phyloP scores from a whole-genome alignment of 2,113 vertebrate species.

The Orcinus orca region DNA sequence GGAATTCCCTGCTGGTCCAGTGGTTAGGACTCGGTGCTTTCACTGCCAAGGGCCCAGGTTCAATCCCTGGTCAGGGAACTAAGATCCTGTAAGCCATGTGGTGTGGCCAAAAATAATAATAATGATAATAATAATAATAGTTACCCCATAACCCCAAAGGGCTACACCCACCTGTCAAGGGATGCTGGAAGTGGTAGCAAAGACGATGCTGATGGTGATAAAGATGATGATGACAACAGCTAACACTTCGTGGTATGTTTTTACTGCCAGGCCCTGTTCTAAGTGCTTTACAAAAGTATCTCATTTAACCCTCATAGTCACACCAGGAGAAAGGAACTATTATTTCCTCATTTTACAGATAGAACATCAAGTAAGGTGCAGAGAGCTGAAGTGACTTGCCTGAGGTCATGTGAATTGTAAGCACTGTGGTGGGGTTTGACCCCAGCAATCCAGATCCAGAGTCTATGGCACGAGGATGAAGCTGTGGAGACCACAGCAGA shows the following conservation, averaged over 20 bases:
- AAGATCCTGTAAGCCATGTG: neutral
- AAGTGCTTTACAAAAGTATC: neutral
- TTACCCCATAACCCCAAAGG: neutral
- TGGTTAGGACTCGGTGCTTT: neutral
- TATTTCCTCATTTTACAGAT: neutral
- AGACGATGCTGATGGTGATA: neutral
- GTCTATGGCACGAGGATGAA: neutral
- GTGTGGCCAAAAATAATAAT: neutral
- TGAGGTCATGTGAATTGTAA: neutral
- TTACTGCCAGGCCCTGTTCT: neutral
- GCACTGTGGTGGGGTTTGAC: neutral
- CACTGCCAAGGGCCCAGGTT: neutral
- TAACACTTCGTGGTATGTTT: rapidly evolving
- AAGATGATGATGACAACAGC: neutral
- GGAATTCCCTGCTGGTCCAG: neutral
- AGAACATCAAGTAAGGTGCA: neutral
- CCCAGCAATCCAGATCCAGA: neutral
- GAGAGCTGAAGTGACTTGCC: neutral
- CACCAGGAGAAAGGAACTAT: neutral
- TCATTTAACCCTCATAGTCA: neutral
- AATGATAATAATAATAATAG: neutral
- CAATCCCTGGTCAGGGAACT: neutral
- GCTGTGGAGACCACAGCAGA: neutral
- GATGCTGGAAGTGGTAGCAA: rapidly evolving
- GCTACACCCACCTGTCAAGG: neutral